These are phyloP conservation scores for Orestias chungarensis DNA, from an alignment of 2,797 vertebrate species.

Conservation along the genomic window DNA sequence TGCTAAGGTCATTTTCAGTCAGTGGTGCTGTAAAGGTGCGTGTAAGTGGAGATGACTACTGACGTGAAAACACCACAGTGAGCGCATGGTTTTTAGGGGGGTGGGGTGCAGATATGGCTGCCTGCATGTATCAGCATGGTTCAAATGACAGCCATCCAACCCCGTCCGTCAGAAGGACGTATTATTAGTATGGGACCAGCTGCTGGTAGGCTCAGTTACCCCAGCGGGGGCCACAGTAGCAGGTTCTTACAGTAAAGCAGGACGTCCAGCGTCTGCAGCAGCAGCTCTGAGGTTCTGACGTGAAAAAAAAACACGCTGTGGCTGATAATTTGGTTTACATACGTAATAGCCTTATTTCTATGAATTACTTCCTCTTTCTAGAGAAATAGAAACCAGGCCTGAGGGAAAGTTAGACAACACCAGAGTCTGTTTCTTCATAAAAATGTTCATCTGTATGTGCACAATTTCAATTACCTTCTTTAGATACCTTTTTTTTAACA, in stretches of 20 bases:
- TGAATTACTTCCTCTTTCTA: conserved; percentile 72
- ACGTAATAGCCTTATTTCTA: conserved; percentile 25
- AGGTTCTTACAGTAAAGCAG: conserved; percentile 38
- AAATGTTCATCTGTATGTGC: neutral
- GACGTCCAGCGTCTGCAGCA: neutral
- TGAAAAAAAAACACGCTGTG: conserved; percentile 1
- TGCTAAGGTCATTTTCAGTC: conserved; percentile 31
- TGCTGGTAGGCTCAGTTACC: conserved; percentile 47
- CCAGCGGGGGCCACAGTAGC: conserved; percentile 15
- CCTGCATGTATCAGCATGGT: conserved; percentile 72
- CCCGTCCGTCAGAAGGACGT: conserved; percentile 66
- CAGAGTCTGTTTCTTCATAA: neutral
- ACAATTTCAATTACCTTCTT: neutral
- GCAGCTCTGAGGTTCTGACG: neutral
- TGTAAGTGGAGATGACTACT: conserved; percentile 55
- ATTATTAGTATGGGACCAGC: conserved; percentile 69
- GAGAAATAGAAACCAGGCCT: conserved; percentile 46
- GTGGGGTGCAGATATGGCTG: conserved; percentile 52
- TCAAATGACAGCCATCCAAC: conserved; percentile 70
- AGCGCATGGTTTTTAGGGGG: conserved; percentile 35
- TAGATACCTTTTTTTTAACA: neutral
- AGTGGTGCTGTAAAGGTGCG: conserved; percentile 45
- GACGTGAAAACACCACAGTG: conserved; percentile 61
- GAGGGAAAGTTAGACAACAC: conserved; percentile 48
- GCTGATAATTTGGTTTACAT: conserved; percentile 31